These are phyloP conservation scores for Cancer borealis DNA, from an alignment of 2,888 invertebrate species.

Conservation along the genomic window DNA sequence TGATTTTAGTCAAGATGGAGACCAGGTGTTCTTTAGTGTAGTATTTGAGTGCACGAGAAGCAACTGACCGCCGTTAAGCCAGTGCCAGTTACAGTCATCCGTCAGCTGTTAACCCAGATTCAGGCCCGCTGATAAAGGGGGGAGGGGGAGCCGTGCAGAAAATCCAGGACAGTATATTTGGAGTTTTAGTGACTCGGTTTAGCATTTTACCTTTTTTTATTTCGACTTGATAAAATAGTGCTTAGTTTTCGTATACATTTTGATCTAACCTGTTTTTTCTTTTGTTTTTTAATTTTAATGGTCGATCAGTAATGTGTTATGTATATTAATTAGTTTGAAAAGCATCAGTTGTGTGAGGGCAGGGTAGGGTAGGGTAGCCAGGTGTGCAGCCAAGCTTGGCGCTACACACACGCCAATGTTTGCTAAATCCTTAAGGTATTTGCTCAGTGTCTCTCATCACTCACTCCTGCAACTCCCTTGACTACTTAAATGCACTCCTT, in stretches of 20 bases:
- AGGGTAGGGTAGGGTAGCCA: not conserved
- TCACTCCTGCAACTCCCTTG: not conserved
- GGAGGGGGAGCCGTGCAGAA: not conserved
- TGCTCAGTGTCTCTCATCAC: not conserved
- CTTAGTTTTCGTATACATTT: too few relatives aligned
- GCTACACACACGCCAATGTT: not conserved
- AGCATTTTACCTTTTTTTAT: too few relatives aligned
- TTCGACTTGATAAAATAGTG: too few relatives aligned
- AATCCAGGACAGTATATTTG: not conserved
- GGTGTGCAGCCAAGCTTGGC: not conserved
- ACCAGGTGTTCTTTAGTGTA: not conserved
- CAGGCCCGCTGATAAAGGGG: not conserved
- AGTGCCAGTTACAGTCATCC: not conserved
- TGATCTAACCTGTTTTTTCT: too few relatives aligned
- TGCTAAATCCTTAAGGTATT: not conserved
- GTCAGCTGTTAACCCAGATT: slow-evolving; percentile 14
- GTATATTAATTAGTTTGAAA: too few relatives aligned
- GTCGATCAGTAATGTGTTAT: too few relatives aligned
- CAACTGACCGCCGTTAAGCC: not conserved
- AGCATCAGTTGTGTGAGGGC: not conserved
- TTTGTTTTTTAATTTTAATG: too few relatives aligned
- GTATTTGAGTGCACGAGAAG: not conserved
- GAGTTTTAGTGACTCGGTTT: too few relatives aligned
- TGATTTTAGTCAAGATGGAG: not conserved
- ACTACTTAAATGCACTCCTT: not conserved